Base-by-base conservation (phyloP, 2,113 vertebrate genomes). In the Sinocyclocheilus anophthalmus region DNA sequence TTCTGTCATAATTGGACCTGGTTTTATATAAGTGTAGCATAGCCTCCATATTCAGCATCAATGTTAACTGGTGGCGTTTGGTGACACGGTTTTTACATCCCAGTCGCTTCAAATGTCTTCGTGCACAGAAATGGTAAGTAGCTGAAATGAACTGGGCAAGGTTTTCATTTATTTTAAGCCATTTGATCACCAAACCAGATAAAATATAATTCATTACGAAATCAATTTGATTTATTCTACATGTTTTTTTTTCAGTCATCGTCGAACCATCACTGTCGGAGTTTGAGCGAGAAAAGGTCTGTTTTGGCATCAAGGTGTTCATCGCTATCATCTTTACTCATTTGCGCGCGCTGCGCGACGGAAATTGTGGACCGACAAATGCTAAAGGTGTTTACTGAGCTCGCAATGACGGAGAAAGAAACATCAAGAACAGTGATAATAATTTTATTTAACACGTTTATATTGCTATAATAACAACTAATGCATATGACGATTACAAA, bases 1-100 rank as follows among this genome's bases (percentile, higher is more conserved):
- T 95, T 96, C 95, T 96, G 96, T 96, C 95, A 95, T 95, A 83
- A 87, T 93, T 94, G 94, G 93, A 92, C 16, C 24, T 48, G 65
- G 39, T 79, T 77, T 59, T 84, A 69, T 79, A 37, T 9, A 63
- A 48, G 57, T 63, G 53, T 93, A 91, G 92, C 92, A 94, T 94
- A 16, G 14, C 95, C 14, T 48, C 11, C 45, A 48, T 48, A 48
- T 48, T 83, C 45, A 48, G 45, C 45, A 48, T 12, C 57, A 76
- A 11, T 73, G 37, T 55, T 76, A 81, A 59, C 37, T 67, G 16
- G 33, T 42, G 20, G 65, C 9, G 1, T 65, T 53, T 84, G 53
- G 76, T 79, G 75, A 79, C 26, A 42, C 90, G 42, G 85, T 89
- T 80, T 24, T 12, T 37, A 55, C 14, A 72, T 39, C 8, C 26